These are phyloP conservation scores for Glossophaga mutica DNA, from an alignment of 2,797 vertebrate species.

Conservation along the genomic window DNA sequence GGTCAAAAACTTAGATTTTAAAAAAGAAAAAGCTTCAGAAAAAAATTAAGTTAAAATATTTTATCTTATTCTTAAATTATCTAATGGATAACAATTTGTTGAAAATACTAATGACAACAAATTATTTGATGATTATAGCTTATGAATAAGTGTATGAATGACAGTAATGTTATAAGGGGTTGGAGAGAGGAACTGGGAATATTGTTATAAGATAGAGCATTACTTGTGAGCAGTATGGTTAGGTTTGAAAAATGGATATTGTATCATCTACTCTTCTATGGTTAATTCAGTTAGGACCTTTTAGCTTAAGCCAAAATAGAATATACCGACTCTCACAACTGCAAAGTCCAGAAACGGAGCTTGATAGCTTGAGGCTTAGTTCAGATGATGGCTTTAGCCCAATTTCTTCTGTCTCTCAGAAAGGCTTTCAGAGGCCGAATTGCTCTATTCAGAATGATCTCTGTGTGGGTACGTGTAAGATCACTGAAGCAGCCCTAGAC, in stretches of 20 bases:
- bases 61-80: neutral
- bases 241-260: neutral
- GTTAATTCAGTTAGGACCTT: neutral
- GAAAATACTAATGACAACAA: neutral
- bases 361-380: neutral
- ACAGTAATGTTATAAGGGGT: neutral
- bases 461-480: neutral
- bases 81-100: neutral
- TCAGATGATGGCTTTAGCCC: neutral
- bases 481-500: neutral
- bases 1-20: neutral
- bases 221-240: neutral
- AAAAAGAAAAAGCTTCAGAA: neutral
- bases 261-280: neutral
- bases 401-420: neutral
- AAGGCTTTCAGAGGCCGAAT: neutral
- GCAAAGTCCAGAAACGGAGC: neutral
- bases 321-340: neutral
- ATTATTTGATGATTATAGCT: neutral
- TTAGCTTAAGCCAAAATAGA: neutral
- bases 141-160: neutral
- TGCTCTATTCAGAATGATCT: neutral
- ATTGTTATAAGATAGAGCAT: neutral
- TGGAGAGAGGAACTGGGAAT: neutral
- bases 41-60: neutral